phyloP scores from a whole-genome alignment of 2,113 vertebrate genomes.

The Sminthopsis crassicaudata region DNA sequence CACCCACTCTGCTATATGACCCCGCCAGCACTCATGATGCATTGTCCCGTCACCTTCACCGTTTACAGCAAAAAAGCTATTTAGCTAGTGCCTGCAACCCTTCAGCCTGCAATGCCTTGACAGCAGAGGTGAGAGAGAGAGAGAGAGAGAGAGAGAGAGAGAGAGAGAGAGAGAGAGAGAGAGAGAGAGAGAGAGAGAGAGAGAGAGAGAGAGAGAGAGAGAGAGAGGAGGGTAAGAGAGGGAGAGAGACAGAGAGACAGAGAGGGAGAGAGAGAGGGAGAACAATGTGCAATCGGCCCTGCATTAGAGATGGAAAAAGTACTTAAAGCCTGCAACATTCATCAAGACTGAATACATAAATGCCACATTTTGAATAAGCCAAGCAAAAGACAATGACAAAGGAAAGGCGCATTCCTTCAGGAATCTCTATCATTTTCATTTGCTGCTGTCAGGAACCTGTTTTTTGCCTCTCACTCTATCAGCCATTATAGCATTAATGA shows the following conservation, averaged over 20 bases:
- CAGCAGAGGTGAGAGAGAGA: conserved; percentile 89
- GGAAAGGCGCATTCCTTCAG: conserved; percentile 90
- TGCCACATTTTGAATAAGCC: conserved; percentile 94
- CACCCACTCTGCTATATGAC: conserved; percentile 71
- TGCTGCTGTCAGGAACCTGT: conserved; percentile 94
- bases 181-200: conserved; percentile 30
- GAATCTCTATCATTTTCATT: conserved; percentile 93
- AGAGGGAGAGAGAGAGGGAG: conserved; percentile 79
- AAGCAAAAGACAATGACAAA: conserved; percentile 94
- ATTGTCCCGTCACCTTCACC: conserved; percentile 82
- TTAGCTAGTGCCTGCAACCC: conserved; percentile 88
- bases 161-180: conserved; percentile 80
- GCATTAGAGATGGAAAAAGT: conserved; percentile 93
- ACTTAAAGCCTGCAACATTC: conserved; percentile 93
- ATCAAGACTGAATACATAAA: conserved; percentile 94
- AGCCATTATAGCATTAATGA: conserved; percentile 98
- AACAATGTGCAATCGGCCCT: conserved; percentile 91
- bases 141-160: conserved; percentile 45
- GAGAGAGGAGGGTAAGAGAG: conserved; percentile 35
- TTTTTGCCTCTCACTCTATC: conserved; percentile 94
- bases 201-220: conserved; percentile 53
- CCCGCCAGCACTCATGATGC: conserved; percentile 77
- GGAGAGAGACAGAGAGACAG: not conserved
- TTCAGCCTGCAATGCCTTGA: conserved; percentile 87
- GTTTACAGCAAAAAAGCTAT: conserved; percentile 87